A percentile compares a stretch with the other conserved stretches of the same genome.
These are phyloP conservation scores for Ephialtes manifestator DNA, from an alignment of 2,888 invertebrate genomes.

Conservation along the genomic window DNA sequence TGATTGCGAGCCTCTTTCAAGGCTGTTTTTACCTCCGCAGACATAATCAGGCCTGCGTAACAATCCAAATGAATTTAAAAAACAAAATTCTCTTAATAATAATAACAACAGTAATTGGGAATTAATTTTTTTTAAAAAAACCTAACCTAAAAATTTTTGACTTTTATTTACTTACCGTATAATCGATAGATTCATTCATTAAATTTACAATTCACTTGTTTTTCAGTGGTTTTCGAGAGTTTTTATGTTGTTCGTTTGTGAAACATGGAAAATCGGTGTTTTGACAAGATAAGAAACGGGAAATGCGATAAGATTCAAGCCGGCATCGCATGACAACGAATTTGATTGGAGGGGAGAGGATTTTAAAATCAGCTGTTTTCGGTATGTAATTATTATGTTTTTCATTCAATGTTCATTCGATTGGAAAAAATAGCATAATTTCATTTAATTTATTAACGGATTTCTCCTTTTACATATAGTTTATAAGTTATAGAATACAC, in stretches of 20 bases:
- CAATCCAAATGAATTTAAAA: background rate
- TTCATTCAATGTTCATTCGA: too few species aligned
- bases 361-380: too few species aligned
- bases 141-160: background rate
- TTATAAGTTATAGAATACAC: too few species aligned
- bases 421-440: too few species aligned
- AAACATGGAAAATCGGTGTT: background rate
- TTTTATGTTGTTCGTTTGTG: background rate
- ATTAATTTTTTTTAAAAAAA: background rate
- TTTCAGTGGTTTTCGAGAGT: background rate
- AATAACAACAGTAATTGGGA: too few species aligned
- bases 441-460: too few species aligned
- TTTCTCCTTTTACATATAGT: too few species aligned
- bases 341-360: background rate
- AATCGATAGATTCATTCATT: background rate
- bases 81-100: background rate
- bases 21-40: conserved; percentile 90
- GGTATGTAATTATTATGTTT: too few species aligned
- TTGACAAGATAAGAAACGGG: background rate
- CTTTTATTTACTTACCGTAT: background rate
- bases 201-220: background rate
- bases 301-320: background rate
- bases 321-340: background rate
- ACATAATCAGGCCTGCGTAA: conserved; percentile 72
- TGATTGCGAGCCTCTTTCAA: conserved; percentile 94